Conservation (phyloP, 1,140 invertebrate genomes). For the Brachionus rubens region DNA sequence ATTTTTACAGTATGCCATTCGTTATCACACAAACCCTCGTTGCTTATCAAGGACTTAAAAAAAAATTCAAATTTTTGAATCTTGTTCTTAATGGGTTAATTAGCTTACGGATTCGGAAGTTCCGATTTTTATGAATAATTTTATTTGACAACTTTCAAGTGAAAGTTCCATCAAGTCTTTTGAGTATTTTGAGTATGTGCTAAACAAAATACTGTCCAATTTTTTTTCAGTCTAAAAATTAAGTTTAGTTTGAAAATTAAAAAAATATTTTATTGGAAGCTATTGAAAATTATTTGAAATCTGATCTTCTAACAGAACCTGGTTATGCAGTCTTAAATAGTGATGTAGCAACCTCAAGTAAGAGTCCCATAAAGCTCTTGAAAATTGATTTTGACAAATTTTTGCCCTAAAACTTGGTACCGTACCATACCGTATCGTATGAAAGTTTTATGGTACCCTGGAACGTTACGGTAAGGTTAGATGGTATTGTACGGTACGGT, state of each 20-base stretch:
- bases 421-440: too few relatives aligned
- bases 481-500: too few relatives aligned
- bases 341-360: too few relatives aligned
- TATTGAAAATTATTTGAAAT: too few relatives aligned
- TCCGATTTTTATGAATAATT: constrained; percentile 12
- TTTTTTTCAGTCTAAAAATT: neutral
- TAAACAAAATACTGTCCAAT: neutral
- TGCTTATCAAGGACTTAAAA: neutral
- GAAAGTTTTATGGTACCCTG: too few relatives aligned
- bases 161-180: constrained; percentile 22
- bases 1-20: constrained; percentile 56
- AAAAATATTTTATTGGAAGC: too few relatives aligned
- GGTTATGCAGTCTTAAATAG: too few relatives aligned
- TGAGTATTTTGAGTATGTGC: constrained; percentile 11
- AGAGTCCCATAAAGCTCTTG: too few relatives aligned
- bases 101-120: constrained; percentile 19
- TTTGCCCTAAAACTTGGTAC: too few relatives aligned
- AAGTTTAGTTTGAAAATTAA: neutral
- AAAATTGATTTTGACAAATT: too few relatives aligned
- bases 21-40: constrained; percentile 49
- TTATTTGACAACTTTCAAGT: constrained; percentile 22
- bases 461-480: too few relatives aligned
- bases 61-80: neutral
- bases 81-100: neutral
- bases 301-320: too few relatives aligned